Conservation (phyloP, 2,113 vertebrate species). For the Lontra canadensis region DNA sequence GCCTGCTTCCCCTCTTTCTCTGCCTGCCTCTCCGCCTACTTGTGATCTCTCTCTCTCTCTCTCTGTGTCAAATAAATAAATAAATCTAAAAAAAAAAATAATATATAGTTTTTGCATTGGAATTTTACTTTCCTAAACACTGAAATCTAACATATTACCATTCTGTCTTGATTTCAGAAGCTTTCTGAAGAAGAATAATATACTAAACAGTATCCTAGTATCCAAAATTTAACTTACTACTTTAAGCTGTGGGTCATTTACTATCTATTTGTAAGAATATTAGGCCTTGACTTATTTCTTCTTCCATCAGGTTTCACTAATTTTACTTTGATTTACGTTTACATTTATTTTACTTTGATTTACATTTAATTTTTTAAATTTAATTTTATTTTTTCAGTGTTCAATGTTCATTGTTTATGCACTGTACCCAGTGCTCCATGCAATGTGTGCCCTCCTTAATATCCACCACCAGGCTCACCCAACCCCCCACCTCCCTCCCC, state of each 20-base stretch:
- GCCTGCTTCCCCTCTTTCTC: too few relatives aligned
- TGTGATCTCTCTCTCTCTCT: too few relatives aligned
- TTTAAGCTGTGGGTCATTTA: background rate
- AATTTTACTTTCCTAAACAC: slow-evolving; percentile 26
- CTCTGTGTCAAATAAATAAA: too few relatives aligned
- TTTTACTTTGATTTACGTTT: background rate
- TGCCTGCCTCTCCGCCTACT: too few relatives aligned
- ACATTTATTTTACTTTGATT: background rate
- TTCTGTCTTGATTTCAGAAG: background rate
- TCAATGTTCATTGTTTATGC: too few relatives aligned
- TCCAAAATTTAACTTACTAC: background rate
- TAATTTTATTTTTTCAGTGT: too few relatives aligned
- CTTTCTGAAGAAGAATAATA: background rate
- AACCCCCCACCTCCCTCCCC: too few relatives aligned
- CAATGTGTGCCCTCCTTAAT: too few relatives aligned
- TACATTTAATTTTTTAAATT: background rate
- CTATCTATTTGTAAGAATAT: background rate
- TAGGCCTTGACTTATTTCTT: background rate
- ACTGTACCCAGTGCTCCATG: too few relatives aligned
- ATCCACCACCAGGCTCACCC: too few relatives aligned
- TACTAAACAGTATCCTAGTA: background rate
- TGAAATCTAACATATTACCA: background rate
- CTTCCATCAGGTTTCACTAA: slow-evolving; percentile 3
- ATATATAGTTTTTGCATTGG: background rate
- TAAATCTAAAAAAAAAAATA: background rate